Evolutionary conservation across 2,113 vertebrate species (phyloP).

Genomic region (Osmerus mordax): DNA sequence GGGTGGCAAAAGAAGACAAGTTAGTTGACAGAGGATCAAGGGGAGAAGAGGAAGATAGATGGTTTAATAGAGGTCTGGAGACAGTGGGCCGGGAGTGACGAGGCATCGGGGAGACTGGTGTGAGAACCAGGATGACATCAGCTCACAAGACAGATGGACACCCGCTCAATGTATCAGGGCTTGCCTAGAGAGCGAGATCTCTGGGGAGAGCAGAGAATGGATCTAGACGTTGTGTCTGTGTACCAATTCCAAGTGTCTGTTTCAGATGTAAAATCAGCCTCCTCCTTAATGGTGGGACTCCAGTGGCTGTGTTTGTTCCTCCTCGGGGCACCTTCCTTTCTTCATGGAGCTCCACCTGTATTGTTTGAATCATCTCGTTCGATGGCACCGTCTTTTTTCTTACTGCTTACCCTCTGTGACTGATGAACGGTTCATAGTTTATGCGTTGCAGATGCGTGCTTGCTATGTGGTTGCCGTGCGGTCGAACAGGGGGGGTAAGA

Average conservation of each 20-base stretch:
- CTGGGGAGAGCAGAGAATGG: constrained; percentile 25
- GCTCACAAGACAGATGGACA: constrained; percentile 63
- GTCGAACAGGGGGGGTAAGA: background rate
- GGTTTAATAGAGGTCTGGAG: constrained; percentile 70
- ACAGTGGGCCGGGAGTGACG: constrained; percentile 67
- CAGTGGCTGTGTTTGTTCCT: background rate
- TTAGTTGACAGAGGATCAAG: constrained; percentile 57
- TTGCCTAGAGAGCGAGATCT: constrained; percentile 65
- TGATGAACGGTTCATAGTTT: background rate
- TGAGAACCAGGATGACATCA: constrained; percentile 63
- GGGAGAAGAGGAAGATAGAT: constrained; percentile 70
- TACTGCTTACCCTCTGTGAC: no score
- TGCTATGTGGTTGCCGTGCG: background rate
- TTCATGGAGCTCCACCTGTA: background rate
- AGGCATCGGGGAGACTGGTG: constrained; percentile 67
- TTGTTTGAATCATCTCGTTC: background rate
- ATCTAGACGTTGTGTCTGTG: constrained; percentile 29
- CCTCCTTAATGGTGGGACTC: no score
- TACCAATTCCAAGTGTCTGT: constrained; percentile 16
- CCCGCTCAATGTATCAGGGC: constrained; percentile 50
- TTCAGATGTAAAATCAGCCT: background rate
- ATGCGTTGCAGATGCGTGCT: background rate
- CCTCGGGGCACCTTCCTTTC: background rate
- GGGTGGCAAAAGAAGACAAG: constrained; percentile 52
- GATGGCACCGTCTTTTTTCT: background rate